phyloP scores from a whole-genome alignment of 2,888 invertebrate genomes.

The Drosophila leonis region DNA sequence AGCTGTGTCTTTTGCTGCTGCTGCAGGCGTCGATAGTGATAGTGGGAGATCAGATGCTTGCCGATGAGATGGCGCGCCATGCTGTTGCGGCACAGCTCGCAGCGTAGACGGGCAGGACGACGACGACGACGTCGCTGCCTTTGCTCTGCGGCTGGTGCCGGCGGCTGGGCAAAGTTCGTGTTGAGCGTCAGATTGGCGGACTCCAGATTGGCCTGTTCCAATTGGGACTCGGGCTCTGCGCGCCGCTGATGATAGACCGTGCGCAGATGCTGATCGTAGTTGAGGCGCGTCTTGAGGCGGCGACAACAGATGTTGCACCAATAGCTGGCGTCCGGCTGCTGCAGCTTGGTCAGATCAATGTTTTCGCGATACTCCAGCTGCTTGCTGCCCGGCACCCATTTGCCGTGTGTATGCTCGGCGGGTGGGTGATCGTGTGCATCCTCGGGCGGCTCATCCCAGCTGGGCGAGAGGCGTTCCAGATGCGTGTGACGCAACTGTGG shows the following conservation, averaged over 20 bases:
- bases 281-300: constrained; percentile 89
- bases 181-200: constrained; percentile 36
- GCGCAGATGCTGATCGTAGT: constrained; percentile 92
- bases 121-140: constrained; percentile 85
- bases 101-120: constrained; percentile 87
- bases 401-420: constrained; percentile 89
- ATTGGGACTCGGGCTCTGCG: constrained; percentile 89
- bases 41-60: constrained; percentile 94
- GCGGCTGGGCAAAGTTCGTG: constrained; percentile 37
- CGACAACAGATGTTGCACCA: constrained; percentile 94
- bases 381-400: constrained; percentile 92
- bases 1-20: constrained; percentile 84
- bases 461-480: constrained; percentile 82
- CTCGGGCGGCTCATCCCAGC: constrained; percentile 87
- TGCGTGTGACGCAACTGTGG: constrained; percentile 76
- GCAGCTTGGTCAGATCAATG: constrained; percentile 73
- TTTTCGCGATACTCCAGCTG: constrained; percentile 86
- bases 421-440: constrained; percentile 87
- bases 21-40: constrained; percentile 92
- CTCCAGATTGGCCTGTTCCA: constrained; percentile 87
- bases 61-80: constrained; percentile 90
- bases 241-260: constrained; percentile 90
- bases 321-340: constrained; percentile 84
- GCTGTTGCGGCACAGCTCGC: constrained; percentile 90
- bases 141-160: constrained; percentile 4